Base-by-base conservation (phyloP, 2,888 invertebrate species). In the Drosophila nr. medialis region DNA sequence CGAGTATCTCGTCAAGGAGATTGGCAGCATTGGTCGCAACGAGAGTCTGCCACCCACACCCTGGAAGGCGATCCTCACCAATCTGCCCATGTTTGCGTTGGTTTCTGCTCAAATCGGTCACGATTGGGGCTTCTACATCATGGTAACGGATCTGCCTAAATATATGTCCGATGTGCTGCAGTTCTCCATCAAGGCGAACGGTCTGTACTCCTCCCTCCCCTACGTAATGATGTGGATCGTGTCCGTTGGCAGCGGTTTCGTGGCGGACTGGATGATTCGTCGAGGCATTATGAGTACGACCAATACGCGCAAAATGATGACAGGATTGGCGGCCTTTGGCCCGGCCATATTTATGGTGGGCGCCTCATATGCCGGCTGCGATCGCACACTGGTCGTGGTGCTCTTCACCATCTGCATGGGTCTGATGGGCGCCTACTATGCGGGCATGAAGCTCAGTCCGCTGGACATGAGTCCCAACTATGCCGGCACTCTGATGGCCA, bases 61-160 rank as follows among this genome's bases (percentile, higher is more conserved):
- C 0, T 97, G 96, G 96, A 94, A 94, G 82, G 94, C 94, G 0
- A 96, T 97, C 59, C 92, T 96, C 21, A 95, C 94, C 64, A 96
- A 95, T 0, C 93, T 95, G 4, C 96, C 96, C 0, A 93, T 97
- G 64, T 95, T 96, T 94, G 96, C 96, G 0, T 91, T 97, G n/a
- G 95, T 96, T 15, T 94, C 94, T 55, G 96, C 96, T 73, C 96
- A 96, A 93, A 93, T 94, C 60, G 95, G 95, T 13, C 95, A 95
- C 91, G 95, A 95, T 90, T 95, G 95, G 95, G 95, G 95, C 49
- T 94, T 95, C 90, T 95, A 94, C 82, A 95, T 95, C 3, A 94
- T 95, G 94, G 94, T 95, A 2, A 95, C 95, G 0, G 95, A 95
- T 91, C 92, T 95, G 64, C 95, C 95, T 15, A 95, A 94, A 81